A percentile compares a stretch with the other conserved stretches of the same genome.
Evolutionary conservation across 1,140 invertebrate genomes (phyloP).

Genomic region (Drosophila cardini): DNA sequence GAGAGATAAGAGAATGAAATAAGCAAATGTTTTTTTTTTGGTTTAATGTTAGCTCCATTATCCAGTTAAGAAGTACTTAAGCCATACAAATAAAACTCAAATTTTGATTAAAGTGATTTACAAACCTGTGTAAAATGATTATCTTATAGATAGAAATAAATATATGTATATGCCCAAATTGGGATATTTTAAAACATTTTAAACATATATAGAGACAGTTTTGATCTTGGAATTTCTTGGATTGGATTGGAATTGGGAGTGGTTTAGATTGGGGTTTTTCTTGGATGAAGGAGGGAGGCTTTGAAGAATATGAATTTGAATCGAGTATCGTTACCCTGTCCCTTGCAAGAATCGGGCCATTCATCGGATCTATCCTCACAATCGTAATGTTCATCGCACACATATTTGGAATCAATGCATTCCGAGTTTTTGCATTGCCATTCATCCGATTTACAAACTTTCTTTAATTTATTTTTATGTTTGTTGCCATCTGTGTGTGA

Average conservation of each 20-base stretch:
- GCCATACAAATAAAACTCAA: constrained; percentile 1
- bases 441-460: constrained; percentile 60
- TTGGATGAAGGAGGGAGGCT: not conserved
- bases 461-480: constrained; percentile 11
- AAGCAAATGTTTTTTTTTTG: constrained; percentile 38
- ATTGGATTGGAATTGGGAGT: not conserved
- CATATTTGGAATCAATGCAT: constrained; percentile 80
- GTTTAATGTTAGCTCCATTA: not conserved
- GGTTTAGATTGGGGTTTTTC: not conserved
- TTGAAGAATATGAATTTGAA: constrained; percentile 3
- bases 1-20: constrained; percentile 61
- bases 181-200: too few species aligned
- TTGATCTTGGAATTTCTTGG: not conserved
- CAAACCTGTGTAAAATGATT: constrained; percentile 9
- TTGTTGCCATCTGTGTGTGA: constrained; percentile 28
- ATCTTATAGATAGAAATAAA: not conserved
- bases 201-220: not conserved
- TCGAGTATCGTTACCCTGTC: constrained; percentile 55
- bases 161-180: not conserved
- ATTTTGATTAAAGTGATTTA: constrained; percentile 6
- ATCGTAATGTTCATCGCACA: constrained; percentile 89
- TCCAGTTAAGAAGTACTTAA: constrained; percentile 6
- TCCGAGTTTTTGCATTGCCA: constrained; percentile 85
- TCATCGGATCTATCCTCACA: constrained; percentile 91
- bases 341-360: constrained; percentile 39